Conservation (phyloP, 2,113 vertebrate species). For the Aspiorhynchus laticeps region DNA sequence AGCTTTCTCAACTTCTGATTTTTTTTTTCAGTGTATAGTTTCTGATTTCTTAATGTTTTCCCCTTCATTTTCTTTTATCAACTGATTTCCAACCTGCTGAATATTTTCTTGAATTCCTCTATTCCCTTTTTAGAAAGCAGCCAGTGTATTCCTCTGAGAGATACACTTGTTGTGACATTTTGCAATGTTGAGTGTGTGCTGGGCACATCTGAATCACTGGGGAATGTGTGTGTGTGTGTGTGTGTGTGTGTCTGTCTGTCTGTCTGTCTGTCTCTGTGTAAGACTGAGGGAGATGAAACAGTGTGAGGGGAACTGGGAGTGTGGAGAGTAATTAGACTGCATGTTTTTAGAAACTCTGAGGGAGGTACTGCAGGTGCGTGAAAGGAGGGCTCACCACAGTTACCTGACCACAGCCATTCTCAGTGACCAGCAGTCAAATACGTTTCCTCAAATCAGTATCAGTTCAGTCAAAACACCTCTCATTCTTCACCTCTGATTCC, state of each 20-base stretch:
- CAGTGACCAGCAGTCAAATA: slow-evolving; percentile 63
- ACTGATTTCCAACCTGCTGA: neutral
- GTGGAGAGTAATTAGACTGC: slow-evolving; percentile 37
- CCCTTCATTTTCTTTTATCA: too few species aligned
- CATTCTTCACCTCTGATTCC: neutral
- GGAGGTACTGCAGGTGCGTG: slow-evolving; percentile 70
- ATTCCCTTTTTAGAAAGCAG: neutral
- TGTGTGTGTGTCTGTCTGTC: neutral
- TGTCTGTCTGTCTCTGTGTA: neutral
- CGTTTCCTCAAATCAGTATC: slow-evolving; percentile 80
- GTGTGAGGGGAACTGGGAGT: slow-evolving; percentile 53
- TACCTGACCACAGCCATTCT: slow-evolving; percentile 67
- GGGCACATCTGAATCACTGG: slow-evolving; percentile 43
- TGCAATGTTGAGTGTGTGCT: slow-evolving; percentile 35
- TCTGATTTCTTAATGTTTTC: too few species aligned
- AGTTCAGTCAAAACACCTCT: slow-evolving; percentile 69
- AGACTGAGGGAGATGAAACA: slow-evolving; percentile 35
- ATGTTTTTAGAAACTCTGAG: slow-evolving; percentile 43
- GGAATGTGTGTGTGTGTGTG: too few species aligned
- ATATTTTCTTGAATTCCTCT: neutral
- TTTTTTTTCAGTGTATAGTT: too few species aligned
- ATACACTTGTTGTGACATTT: slow-evolving; percentile 43
- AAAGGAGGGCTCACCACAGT: slow-evolving; percentile 69
- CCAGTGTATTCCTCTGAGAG: slow-evolving; percentile 16
- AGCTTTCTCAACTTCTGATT: too few species aligned